Evolutionary conservation across 1,140 invertebrate species (phyloP), one percentile per base, ranked within the genome.

Genomic region (Heliconius nattereri): DNA sequence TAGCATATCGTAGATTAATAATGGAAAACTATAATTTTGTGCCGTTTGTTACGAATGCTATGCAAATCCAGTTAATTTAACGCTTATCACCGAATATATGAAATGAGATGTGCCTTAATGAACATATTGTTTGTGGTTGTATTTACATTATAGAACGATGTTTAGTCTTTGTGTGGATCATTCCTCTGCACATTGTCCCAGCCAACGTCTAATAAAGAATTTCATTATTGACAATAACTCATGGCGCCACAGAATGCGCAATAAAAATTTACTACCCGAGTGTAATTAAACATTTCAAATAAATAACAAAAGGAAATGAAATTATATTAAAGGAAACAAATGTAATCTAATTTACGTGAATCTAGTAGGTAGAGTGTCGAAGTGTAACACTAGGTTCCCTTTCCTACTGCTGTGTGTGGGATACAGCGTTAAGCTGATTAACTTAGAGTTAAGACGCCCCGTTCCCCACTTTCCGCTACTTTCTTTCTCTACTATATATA

Each of bases 191-290:
- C 23, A 66, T 29, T 66, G 26, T 66, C 23, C 60, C 26, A 66
- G 13, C 60, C 23, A 16, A 66, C 60, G 26, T 66, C 60, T 66
- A 66, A 66, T 66, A 66, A 66, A 66, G 60, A 66, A 66, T 66
- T 66, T 66, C 60, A 66, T 66, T 66, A 66, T 66, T n/a, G 60
- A 66, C 60, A 66, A 23, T 26, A 26, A 29, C 60, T 66, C 60
- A 66, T 66, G 60, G 60, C 60, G 60, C 60, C 60, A 66, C 26
- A 66, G 60, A 66, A 66, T 66, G 60, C 60, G 60, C 60, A 66
- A 66, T 66, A 66, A 66, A 66, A 66, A 66, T 66, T 66, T 66
- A 26, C 26, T 29, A 66, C 13, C 60, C 60, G 9, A 66, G 26
- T 66, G 60, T 66, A 66, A 66, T 66, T 66, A 66, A 26, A 66